Base-by-base conservation (phyloP, 2,888 invertebrate genomes). In the Megaustenia siamemsis region DNA sequence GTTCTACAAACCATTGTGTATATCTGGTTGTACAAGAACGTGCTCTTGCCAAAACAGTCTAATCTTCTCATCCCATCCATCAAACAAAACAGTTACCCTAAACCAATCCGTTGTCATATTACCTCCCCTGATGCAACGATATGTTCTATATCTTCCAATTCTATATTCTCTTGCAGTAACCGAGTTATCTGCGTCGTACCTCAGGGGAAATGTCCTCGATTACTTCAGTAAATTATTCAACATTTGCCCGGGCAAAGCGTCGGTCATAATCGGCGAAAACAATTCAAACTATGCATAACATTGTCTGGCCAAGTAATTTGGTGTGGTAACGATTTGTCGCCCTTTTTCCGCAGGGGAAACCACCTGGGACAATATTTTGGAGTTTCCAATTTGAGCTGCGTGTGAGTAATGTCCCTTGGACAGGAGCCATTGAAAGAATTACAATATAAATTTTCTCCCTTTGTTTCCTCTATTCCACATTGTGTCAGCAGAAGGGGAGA, bases 281-380 rank as follows among this genome's bases (percentile, higher is more conserved):
- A 76, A 76, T 76, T 53, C 76, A 76, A 76, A 76, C 49, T 53
- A 76, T 53, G 43, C 76, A 76, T 76, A 76, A 76, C 53, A 53
- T 76, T 53, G 76, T 49, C 49, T 35, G 53, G 35, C 53, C 24
- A 35, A 49, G 76, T 76, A 76, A 76, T 76, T 49, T 35, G 49
- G 53, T 53, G 35, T 21, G 49, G 76, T 53, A 76, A 76, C 53
- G 76, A 76, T 76, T 76, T 76, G 76, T 76, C 76, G 76, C 76
- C 35, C 35, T 21, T 32, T 10, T 53, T 40, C n/a, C 49, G 4
- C 4, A 43, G 28, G 4, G 6, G 5, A 43, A 45, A 38, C 49
- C 73, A 24, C 73, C 15, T 15, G 69, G 69, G 73, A 73, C 43
- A 45, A 38, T 18, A 38, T 35, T 49, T 68, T 15, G 68, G 68